Evolutionary conservation across 37 sponge, comb jelly and placozoan species (phyloP).

Genomic region (Oopsacas minuta): DNA sequence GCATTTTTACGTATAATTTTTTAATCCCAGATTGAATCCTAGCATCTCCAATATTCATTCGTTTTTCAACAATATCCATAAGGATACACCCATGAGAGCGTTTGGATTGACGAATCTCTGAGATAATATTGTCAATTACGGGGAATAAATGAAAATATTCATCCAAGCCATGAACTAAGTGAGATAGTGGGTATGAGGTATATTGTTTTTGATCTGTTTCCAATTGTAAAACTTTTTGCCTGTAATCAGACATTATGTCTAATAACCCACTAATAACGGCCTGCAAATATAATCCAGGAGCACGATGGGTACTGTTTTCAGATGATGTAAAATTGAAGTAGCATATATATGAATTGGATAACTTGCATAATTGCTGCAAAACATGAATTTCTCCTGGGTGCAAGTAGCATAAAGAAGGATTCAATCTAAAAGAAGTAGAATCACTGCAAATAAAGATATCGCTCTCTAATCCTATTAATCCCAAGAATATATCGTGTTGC

Average conservation of each 20-base stretch:
- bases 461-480: background rate
- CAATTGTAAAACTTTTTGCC: background rate
- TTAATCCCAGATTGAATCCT: background rate
- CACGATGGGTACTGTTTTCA: background rate
- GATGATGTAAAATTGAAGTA: background rate
- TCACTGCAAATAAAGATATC: background rate
- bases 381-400: background rate
- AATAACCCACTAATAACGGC: background rate
- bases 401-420: background rate
- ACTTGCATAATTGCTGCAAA: background rate
- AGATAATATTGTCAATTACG: background rate
- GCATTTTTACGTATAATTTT: background rate
- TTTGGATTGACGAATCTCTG: background rate
- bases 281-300: background rate
- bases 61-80: background rate
- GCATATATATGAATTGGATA: background rate
- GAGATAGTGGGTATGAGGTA: background rate
- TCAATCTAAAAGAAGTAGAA: background rate
- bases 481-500: background rate
- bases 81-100: constrained; percentile 8
- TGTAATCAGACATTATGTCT: background rate
- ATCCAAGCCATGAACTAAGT: background rate
- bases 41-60: background rate
- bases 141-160: background rate
- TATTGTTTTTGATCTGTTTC: background rate